A percentile compares a stretch with the other conserved stretches of the same genome.
Conservation (phyloP, 2,888 invertebrate species). For the Mesorhabditis spiculigera region DNA sequence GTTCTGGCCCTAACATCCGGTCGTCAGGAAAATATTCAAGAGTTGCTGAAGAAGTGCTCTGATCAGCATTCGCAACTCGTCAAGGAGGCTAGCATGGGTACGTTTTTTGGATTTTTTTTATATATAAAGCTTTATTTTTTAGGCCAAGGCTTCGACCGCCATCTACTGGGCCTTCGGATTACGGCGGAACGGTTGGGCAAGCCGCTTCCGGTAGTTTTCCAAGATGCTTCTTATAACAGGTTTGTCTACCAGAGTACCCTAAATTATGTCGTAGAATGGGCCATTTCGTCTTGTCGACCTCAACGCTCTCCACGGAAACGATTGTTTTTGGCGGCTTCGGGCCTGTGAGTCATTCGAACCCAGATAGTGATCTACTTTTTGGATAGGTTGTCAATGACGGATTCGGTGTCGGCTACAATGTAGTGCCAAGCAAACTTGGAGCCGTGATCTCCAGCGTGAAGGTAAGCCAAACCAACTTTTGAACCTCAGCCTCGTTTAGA, state of each 20-base stretch:
- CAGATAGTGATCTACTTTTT: slow-evolving; percentile 70
- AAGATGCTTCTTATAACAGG: slow-evolving; percentile 11
- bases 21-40: slow-evolving; percentile 66
- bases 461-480: slow-evolving; percentile 17
- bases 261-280: slow-evolving; percentile 68
- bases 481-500: neutral
- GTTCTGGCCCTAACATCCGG: slow-evolving; percentile 58
- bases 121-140: slow-evolving; percentile 14
- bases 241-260: slow-evolving; percentile 58
- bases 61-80: slow-evolving; percentile 76
- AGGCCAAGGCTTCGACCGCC: slow-evolving; percentile 93
- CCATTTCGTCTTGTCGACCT: slow-evolving; percentile 87
- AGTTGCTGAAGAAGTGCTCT: slow-evolving; percentile 77
- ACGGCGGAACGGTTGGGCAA: slow-evolving; percentile 65
- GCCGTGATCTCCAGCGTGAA: slow-evolving; percentile 75
- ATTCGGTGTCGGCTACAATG: slow-evolving; percentile 85
- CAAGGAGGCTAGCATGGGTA: slow-evolving; percentile 90
- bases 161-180: slow-evolving; percentile 80
- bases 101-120: slow-evolving; percentile 16
- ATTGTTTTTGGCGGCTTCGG: slow-evolving; percentile 72
- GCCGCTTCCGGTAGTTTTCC: slow-evolving; percentile 32
- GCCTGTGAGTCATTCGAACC: neutral
- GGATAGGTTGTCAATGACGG: slow-evolving; percentile 87
- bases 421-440: slow-evolving; percentile 78
- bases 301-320: slow-evolving; percentile 82